Evolutionary conservation across 2,888 invertebrate species (phyloP).

Genomic region (Drosophila heteroneura): DNA sequence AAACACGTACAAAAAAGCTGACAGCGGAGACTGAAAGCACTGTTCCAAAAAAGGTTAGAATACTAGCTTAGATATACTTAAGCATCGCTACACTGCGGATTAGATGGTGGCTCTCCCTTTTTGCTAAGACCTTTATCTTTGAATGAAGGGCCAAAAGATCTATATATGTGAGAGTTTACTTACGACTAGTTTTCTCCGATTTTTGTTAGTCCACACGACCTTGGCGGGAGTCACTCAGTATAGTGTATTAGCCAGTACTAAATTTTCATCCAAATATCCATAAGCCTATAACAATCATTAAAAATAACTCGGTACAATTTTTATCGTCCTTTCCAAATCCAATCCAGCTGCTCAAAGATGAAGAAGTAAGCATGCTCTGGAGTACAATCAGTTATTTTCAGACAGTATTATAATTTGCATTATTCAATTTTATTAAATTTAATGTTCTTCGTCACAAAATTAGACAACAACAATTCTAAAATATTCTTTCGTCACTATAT

Average conservation of each 20-base stretch:
- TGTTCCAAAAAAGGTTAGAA: slow-evolving; percentile 7
- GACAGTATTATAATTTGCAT: background rate
- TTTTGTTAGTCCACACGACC: background rate
- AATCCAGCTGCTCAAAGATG: background rate
- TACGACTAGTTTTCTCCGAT: background rate
- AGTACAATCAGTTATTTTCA: background rate
- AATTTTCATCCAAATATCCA: background rate
- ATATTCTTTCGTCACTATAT: background rate
- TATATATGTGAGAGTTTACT: background rate
- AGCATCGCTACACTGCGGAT: slow-evolving; percentile 7
- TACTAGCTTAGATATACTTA: slow-evolving; percentile 13
- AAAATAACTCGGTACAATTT: background rate
- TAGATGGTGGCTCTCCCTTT: slow-evolving; percentile 4
- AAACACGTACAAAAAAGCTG: slow-evolving; percentile 7
- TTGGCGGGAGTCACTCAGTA: background rate
- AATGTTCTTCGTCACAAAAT: background rate
- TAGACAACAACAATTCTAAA: background rate
- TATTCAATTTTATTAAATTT: background rate
- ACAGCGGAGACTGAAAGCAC: slow-evolving; percentile 8
- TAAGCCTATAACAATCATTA: background rate
- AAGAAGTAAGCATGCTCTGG: background rate
- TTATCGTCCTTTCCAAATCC: background rate
- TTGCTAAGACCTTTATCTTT: background rate
- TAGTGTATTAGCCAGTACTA: background rate
- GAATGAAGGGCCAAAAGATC: background rate